Percentiles rank a stretch among this genome's conserved stretches.
Conservation (phyloP, 2,888 invertebrate genomes). For the Megamerina dolium region DNA sequence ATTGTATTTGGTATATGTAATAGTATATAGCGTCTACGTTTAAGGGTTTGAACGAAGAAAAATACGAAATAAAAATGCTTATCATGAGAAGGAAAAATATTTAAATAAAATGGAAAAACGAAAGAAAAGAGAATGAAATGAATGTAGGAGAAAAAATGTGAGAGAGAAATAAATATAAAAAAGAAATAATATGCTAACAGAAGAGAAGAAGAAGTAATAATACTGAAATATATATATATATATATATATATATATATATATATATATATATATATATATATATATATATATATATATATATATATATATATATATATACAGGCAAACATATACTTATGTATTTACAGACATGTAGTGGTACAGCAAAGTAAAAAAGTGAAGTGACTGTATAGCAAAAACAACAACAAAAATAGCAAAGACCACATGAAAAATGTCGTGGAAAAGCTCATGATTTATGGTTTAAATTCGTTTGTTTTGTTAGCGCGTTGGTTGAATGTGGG, state of each 20-base stretch:
- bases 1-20: background rate
- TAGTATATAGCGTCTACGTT: background rate
- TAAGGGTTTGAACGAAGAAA: constrained; percentile 26
- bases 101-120: constrained; percentile 8
- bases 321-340: too few species aligned
- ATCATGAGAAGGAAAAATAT: background rate
- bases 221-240: too few species aligned
- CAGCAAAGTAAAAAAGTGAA: constrained; percentile 29
- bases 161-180: too few species aligned
- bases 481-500: constrained; percentile 20
- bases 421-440: constrained; percentile 22
- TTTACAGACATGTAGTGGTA: too few species aligned
- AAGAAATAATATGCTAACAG: too few species aligned
- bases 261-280: too few species aligned
- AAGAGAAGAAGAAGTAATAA: too few species aligned
- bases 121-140: too few species aligned
- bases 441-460: constrained; percentile 47
- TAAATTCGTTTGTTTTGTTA: constrained; percentile 34
- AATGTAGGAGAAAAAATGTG: too few species aligned
- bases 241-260: too few species aligned
- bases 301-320: too few species aligned
- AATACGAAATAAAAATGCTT: constrained; percentile 28
- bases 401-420: background rate
- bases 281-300: too few species aligned
- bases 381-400: background rate